Base-by-base conservation (phyloP, 2,113 vertebrate species). In the Picathartes gymnocephalus region DNA sequence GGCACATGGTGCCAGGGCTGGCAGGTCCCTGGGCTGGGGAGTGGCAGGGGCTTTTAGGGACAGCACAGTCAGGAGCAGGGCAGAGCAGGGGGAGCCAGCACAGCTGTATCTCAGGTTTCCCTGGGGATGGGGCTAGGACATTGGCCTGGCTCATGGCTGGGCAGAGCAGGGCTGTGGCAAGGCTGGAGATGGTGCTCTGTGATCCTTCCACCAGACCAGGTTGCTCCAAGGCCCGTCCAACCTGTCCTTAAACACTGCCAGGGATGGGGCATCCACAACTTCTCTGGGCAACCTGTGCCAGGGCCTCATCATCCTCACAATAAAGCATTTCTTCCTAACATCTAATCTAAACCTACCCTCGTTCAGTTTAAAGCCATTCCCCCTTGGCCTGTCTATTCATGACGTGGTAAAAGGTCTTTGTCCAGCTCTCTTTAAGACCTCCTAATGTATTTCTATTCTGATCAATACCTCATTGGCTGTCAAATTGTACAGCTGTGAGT, bases 211-310 rank as follows among this genome's bases (percentile, higher is more conserved):
- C 45, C 48, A 80, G 19, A 23, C 6, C 17, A 22, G 22, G 10
- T 1, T 47, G 31, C 7, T 35, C 25, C 31, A 60, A 35, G 9
- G 1, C 24, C 11, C 0, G 0, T 51, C 24, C 37, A 57, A 3
- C 11, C 57, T 30, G 27, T 33, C 10, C 45, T 53, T 53, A 45
- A 40, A 31, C 39, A 42, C 10, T 12, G 27, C 45, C 39, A 73
- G 12, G 10, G 0, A 7, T 28, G 13, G 9, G 15, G 3, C 25
- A 66, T 47, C 66, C 45, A 65, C 45, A 60, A 0, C 15, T 54
- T 53, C n/a, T 16, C 4, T 65, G 28, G 50, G 9, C 10, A 77
- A 6, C 18, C 22, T 62, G 13, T 78, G 39, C 51, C 24, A 58
- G 20, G 6, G 28, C 13, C 22, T 86, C 60, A 54, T 6, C n/a